Evolutionary conservation across 2,888 invertebrate species (phyloP).

Genomic region (Nymphalis urticae): DNA sequence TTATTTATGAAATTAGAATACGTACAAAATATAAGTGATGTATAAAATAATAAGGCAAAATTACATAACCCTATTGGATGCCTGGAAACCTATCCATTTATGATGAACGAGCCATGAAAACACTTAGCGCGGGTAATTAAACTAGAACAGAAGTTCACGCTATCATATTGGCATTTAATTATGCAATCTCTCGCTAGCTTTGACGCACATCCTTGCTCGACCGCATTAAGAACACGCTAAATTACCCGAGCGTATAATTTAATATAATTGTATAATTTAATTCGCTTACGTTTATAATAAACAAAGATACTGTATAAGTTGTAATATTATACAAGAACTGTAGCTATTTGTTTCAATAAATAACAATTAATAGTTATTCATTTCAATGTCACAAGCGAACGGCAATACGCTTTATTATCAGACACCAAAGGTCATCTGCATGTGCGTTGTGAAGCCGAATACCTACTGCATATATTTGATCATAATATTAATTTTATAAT

Average conservation of each 20-base stretch:
- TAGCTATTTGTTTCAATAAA: slow-evolving; percentile 21
- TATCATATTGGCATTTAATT: slow-evolving; percentile 24
- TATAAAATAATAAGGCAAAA: no score
- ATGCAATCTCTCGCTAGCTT: slow-evolving; percentile 20
- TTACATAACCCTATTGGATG: no score
- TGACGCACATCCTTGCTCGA: slow-evolving; percentile 29
- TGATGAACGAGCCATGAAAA: slow-evolving; percentile 2
- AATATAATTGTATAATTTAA: slow-evolving; percentile 12
- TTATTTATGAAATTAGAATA: no score
- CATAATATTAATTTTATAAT: no score
- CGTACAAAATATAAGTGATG: no score
- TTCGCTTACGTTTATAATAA: slow-evolving; percentile 2
- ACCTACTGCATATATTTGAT: neutral
- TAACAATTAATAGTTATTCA: slow-evolving; percentile 22
- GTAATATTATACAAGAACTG: slow-evolving; percentile 2
- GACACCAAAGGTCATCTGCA: slow-evolving; percentile 32
- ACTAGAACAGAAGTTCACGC: slow-evolving; percentile 3
- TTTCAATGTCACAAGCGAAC: slow-evolving; percentile 35
- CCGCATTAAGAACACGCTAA: slow-evolving; percentile 9
- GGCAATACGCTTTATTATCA: slow-evolving; percentile 28
- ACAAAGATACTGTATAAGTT: neutral
- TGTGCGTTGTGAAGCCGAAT: slow-evolving; percentile 12
- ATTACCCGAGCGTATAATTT: slow-evolving; percentile 16
- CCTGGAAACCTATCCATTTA: neutral
- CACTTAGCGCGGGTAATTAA: slow-evolving; percentile 2